Percentiles rank a stretch among this genome's conserved stretches.
Evolutionary conservation across 1,140 invertebrate genomes (phyloP).

Genomic region (Leptinotarsa texana): DNA sequence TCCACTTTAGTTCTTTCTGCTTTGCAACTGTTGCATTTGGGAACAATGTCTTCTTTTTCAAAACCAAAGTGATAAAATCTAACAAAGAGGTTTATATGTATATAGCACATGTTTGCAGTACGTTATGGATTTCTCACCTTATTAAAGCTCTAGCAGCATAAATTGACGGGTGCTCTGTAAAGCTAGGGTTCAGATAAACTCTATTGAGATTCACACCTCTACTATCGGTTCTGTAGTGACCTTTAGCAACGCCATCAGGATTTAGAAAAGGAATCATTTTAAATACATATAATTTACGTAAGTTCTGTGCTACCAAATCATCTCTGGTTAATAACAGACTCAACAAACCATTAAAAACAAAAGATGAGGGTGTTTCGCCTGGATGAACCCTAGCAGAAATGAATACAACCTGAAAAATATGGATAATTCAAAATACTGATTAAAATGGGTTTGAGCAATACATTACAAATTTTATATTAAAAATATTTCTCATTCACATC

Average conservation of each 20-base stretch:
- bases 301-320: constrained; percentile 71
- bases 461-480: too few relatives aligned
- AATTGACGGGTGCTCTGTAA: constrained; percentile 78
- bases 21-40: constrained; percentile 37
- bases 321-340: constrained; percentile 75
- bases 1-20: constrained; percentile 24
- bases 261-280: constrained; percentile 93
- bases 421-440: too few relatives aligned
- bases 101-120: neutral
- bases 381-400: constrained; percentile 90
- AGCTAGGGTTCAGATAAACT: constrained; percentile 78
- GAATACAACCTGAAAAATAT: constrained; percentile 70
- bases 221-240: constrained; percentile 88
- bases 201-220: constrained; percentile 88
- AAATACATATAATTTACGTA: constrained; percentile 84
- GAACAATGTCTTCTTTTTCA: constrained; percentile 56
- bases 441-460: too few relatives aligned
- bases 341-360: constrained; percentile 91
- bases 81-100: constrained; percentile 27
- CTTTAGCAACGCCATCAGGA: constrained; percentile 88
- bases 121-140: constrained; percentile 53
- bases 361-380: constrained; percentile 92
- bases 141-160: constrained; percentile 79
- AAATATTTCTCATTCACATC: too few relatives aligned
- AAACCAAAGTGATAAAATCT: constrained; percentile 63